These are phyloP conservation scores for Rostratula benghalensis DNA, from an alignment of 2,113 vertebrate genomes.

Conservation along the genomic window DNA sequence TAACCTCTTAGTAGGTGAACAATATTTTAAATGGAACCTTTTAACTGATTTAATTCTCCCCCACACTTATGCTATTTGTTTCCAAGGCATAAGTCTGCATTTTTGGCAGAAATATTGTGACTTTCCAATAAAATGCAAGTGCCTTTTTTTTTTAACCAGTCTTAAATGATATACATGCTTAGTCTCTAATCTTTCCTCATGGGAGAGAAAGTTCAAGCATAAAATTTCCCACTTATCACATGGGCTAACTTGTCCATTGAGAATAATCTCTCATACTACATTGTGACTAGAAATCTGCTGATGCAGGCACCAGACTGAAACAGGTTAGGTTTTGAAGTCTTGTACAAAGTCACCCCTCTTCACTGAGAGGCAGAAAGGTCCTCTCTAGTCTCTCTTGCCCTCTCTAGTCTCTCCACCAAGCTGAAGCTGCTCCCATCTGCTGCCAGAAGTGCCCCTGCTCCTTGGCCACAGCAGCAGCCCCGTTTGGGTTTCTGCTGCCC, in stretches of 20 bases:
- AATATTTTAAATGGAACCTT: background rate
- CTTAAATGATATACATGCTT: background rate
- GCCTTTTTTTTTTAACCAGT: background rate
- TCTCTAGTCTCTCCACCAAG: accelerated
- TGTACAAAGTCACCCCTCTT: accelerated
- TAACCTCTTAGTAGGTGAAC: background rate
- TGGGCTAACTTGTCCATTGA: background rate
- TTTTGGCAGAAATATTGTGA: background rate
- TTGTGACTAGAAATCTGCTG: background rate
- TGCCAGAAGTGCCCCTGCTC: background rate
- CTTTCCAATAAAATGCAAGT: background rate
- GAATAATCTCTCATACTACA: accelerated
- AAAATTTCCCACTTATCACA: background rate
- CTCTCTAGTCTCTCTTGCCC: background rate
- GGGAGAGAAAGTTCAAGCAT: background rate
- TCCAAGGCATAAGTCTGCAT: too few relatives aligned
- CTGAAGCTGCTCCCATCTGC: accelerated
- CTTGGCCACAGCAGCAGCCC: background rate
- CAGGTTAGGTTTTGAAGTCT: background rate
- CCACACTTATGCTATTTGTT: too few relatives aligned
- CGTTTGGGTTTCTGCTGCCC: background rate
- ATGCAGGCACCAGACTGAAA: background rate
- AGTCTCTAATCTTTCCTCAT: background rate
- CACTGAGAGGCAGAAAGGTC: too few relatives aligned
- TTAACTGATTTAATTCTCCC: background rate